Evolutionary conservation across 2,113 vertebrate genomes (phyloP).

Genomic region (Irena cyanogastra): DNA sequence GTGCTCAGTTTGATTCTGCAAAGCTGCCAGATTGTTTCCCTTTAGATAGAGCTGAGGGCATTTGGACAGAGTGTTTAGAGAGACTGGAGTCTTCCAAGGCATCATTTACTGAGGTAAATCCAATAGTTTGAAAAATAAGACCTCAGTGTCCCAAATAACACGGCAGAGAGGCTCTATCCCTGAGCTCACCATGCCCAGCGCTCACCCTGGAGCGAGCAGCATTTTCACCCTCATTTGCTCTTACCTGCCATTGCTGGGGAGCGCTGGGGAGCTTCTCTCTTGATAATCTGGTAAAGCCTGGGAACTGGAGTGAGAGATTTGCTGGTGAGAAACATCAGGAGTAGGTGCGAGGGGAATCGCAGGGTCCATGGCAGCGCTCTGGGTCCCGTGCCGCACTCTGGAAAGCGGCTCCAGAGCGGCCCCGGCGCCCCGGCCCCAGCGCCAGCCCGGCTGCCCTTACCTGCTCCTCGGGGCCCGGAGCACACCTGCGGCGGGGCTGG

Average conservation of each 20-base stretch:
- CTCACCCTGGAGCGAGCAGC: fast-evolving
- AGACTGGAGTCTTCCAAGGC: neutral
- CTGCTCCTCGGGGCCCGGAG: neutral
- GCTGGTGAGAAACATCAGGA: neutral
- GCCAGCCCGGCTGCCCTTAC: neutral
- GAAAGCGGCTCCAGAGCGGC: fast-evolving
- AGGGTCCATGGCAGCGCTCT: neutral
- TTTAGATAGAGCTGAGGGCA: neutral
- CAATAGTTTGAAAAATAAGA: neutral
- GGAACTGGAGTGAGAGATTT: neutral
- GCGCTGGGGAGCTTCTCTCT: no score
- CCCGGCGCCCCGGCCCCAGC: neutral
- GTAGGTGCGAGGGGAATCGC: fast-evolving
- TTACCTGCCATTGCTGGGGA: slow-evolving; percentile 32
- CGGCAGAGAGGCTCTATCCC: neutral
- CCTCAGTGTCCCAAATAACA: neutral
- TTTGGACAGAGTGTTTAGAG: fast-evolving
- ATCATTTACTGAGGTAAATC: neutral
- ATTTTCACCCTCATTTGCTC: fast-evolving
- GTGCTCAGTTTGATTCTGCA: fast-evolving
- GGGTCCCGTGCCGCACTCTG: neutral
- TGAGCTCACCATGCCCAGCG: neutral
- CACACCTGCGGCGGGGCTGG: neutral
- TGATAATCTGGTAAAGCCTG: fast-evolving
- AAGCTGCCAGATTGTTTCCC: neutral